Conservation (phyloP, 2,797 vertebrate genomes). For the Hydrophis major region DNA sequence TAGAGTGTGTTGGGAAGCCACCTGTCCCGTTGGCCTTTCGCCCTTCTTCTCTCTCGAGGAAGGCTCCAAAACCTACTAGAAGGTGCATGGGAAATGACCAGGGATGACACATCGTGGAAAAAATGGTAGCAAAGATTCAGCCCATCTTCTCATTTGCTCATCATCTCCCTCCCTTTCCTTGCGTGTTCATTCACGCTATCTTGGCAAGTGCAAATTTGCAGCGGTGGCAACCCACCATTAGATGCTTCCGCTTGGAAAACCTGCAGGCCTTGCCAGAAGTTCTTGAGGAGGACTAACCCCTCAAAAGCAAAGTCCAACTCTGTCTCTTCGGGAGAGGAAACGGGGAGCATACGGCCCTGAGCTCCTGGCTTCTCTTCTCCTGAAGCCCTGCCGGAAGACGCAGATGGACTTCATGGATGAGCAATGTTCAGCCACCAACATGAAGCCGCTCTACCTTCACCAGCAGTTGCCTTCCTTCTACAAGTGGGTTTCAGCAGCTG, state of each 20-base stretch:
- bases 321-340: too few species aligned
- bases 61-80: not conserved
- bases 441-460: constrained; percentile 75
- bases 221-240: not conserved
- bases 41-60: not conserved
- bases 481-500: constrained; percentile 83
- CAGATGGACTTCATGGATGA: constrained; percentile 90
- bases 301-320: not conserved
- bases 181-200: not conserved
- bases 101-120: not conserved
- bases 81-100: too few species aligned
- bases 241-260: too few species aligned
- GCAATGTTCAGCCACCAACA: constrained; percentile 86
- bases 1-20: not conserved
- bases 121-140: not conserved
- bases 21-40: not conserved
- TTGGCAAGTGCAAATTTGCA: too few species aligned
- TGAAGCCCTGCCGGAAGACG: constrained; percentile 77
- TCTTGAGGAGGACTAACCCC: too few species aligned
- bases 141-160: not conserved
- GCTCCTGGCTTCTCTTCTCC: constrained; percentile 9
- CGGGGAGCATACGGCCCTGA: too few species aligned
- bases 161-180: not conserved
- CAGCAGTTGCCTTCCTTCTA: constrained; percentile 73
- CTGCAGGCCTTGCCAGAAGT: not conserved